phyloP scores from a whole-genome alignment of 1,140 invertebrate genomes.

The Achatina immaculata region DNA sequence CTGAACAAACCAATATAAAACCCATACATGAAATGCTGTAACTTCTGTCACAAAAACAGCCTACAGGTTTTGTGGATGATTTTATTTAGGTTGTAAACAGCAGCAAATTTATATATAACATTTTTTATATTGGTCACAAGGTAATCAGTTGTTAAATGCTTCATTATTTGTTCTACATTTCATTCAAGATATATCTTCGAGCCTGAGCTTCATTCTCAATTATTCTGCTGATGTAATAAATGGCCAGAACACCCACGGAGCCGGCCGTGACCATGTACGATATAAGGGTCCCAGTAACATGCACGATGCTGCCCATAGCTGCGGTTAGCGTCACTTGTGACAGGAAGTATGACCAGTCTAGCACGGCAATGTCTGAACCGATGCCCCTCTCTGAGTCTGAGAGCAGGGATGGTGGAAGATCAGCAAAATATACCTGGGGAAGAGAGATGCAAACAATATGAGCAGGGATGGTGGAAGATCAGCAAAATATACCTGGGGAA shows the following conservation, averaged over 20 bases:
- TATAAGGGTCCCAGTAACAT: conserved; percentile 68
- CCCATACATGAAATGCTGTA: too few species aligned
- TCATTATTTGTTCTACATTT: background rate
- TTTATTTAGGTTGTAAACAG: too few species aligned
- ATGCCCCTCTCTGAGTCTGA: conserved; percentile 63
- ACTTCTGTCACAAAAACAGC: too few species aligned
- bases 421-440: conserved; percentile 63
- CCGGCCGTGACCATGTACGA: conserved; percentile 71
- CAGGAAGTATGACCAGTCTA: conserved; percentile 73
- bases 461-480: too few species aligned
- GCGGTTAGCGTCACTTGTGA: conserved; percentile 72
- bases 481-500: too few species aligned
- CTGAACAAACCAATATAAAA: too few species aligned
- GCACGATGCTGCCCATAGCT: conserved; percentile 72
- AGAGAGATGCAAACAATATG: too few species aligned
- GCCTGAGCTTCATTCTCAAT: conserved; percentile 48
- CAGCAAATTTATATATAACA: too few species aligned
- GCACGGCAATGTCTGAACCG: conserved; percentile 71
- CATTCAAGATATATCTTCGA: conserved; percentile 10
- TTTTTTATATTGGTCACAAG: too few species aligned
- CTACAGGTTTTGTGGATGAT: too few species aligned
- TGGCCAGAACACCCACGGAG: conserved; percentile 62
- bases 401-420: conserved; percentile 36
- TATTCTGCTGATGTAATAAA: conserved; percentile 59
- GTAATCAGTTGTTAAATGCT: too few species aligned